Percentiles rank a stretch among this genome's conserved stretches.
Evolutionary conservation across 2,888 invertebrate species (phyloP).

Genomic region (Scrobipalpa atriplicella): DNA sequence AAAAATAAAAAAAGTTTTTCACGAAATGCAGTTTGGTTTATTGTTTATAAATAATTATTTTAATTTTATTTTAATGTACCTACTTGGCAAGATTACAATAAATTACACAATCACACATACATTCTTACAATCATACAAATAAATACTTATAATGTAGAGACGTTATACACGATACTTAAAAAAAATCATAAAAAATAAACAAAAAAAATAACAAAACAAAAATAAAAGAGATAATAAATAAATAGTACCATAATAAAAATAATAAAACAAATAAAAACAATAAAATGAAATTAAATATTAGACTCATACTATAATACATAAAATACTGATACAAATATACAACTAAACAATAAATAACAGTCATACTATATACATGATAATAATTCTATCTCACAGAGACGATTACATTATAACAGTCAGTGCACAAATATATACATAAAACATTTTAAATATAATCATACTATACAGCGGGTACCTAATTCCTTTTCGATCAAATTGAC

Average conservation of each 20-base stretch:
- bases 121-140: constrained; percentile 50
- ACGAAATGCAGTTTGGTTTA: constrained; percentile 30
- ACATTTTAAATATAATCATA: constrained; percentile 31
- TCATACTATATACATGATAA: too few species aligned
- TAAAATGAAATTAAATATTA: too few species aligned
- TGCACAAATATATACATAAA: constrained; percentile 36
- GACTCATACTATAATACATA: not conserved
- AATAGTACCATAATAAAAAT: constrained; percentile 28
- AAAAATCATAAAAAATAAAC: not conserved
- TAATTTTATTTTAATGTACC: constrained; percentile 21
- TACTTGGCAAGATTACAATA: constrained; percentile 26
- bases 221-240: constrained; percentile 7
- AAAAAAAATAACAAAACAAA: not conserved
- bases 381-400: constrained; percentile 20
- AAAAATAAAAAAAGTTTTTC: not conserved
- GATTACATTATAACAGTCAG: constrained; percentile 18
- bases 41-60: not conserved
- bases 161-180: constrained; percentile 56
- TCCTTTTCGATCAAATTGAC: constrained; percentile 69
- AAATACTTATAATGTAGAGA: constrained; percentile 43
- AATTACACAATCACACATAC: constrained; percentile 36
- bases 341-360: constrained; percentile 26
- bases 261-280: not conserved
- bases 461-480: constrained; percentile 41
- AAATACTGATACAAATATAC: constrained; percentile 14